Percentiles rank a stretch among this genome's conserved stretches.
phyloP scores from a whole-genome alignment of 2,888 invertebrate genomes.

The Hypolimnas misippus region DNA sequence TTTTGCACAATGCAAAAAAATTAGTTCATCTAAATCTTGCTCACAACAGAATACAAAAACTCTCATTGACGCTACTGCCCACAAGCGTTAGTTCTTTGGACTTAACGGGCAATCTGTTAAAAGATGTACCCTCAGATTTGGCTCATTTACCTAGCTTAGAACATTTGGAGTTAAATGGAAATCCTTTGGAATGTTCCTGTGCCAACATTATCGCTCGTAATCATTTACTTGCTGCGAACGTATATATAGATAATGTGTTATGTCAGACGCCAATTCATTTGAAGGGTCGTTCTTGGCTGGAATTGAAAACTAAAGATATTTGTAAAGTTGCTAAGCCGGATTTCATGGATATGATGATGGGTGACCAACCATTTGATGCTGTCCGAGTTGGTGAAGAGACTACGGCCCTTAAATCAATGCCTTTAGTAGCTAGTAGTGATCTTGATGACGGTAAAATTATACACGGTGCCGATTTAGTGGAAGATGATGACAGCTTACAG shows the following conservation, averaged over 20 bases:
- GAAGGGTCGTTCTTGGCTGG: slow-evolving; percentile 82
- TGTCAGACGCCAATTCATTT: slow-evolving; percentile 82
- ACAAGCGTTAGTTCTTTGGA: slow-evolving; percentile 85
- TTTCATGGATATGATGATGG: slow-evolving; percentile 85
- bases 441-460: slow-evolving; percentile 74
- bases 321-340: slow-evolving; percentile 74
- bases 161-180: slow-evolving; percentile 86
- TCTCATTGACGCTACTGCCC: slow-evolving; percentile 82
- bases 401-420: slow-evolving; percentile 69
- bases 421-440: slow-evolving; percentile 63
- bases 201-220: slow-evolving; percentile 86
- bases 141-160: slow-evolving; percentile 81
- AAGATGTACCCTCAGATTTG: slow-evolving; percentile 84
- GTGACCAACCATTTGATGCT: slow-evolving; percentile 83
- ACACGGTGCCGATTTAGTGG: slow-evolving; percentile 54
- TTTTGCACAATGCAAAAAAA: slow-evolving; percentile 83
- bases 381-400: slow-evolving; percentile 67
- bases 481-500: slow-evolving; percentile 71
- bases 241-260: slow-evolving; percentile 81
- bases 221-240: slow-evolving; percentile 79
- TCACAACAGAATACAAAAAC: slow-evolving; percentile 83
- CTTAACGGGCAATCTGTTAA: slow-evolving; percentile 85
- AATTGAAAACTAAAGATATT: slow-evolving; percentile 82
- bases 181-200: slow-evolving; percentile 89
- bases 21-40: slow-evolving; percentile 84